Conservation (phyloP, 2,797 vertebrate genomes). For the Buphagus erythrorhynchus region DNA sequence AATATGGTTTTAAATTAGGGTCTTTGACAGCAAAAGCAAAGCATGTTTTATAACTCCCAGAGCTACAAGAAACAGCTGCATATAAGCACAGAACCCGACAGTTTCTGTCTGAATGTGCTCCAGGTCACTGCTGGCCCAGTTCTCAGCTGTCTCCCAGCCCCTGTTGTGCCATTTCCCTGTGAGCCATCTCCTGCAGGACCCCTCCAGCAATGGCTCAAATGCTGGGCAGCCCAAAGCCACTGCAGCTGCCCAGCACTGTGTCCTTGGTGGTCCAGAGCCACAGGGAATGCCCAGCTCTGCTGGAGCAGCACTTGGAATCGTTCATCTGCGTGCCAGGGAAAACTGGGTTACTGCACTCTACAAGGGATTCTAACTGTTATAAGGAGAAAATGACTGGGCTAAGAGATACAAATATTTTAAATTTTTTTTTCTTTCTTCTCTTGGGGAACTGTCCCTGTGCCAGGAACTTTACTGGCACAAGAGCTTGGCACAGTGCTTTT, state of each 20-base stretch:
- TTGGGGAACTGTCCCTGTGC: background rate
- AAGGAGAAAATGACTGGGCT: background rate
- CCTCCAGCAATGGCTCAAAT: background rate
- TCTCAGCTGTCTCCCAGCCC: constrained; percentile 2
- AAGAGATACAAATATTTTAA: background rate
- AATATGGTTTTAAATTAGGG: constrained; percentile 31
- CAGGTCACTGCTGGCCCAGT: constrained; percentile 33
- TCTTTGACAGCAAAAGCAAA: constrained; percentile 38
- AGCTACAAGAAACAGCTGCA: constrained; percentile 46
- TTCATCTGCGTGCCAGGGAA: background rate
- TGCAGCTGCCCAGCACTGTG: fast-evolving
- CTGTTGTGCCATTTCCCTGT: background rate
- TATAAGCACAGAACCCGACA: constrained; percentile 7
- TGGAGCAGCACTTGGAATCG: background rate
- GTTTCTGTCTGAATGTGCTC: constrained; percentile 3
- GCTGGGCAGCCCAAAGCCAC: background rate
- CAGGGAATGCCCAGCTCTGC: background rate
- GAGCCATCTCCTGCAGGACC: background rate
- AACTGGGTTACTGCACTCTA: background rate
- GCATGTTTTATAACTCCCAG: constrained; percentile 34
- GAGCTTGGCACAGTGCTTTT: background rate
- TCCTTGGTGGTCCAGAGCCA: background rate
- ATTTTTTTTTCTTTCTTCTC: background rate
- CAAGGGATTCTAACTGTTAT: background rate
- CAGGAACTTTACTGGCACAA: background rate